phyloP scores from a whole-genome alignment of 2,113 vertebrate species.

The Meleagris gallopavo region DNA sequence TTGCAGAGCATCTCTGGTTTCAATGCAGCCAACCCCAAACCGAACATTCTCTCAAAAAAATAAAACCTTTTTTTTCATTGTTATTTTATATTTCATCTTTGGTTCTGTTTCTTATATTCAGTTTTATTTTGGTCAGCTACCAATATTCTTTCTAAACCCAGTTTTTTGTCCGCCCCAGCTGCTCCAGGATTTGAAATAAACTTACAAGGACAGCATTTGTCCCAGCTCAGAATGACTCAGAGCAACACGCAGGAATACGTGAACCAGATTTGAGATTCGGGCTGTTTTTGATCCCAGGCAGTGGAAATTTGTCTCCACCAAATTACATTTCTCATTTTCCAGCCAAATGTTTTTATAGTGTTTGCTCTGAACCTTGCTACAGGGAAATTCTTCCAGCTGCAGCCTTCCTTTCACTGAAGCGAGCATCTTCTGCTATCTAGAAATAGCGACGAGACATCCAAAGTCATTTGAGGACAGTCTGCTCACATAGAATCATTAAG shows the following conservation, averaged over 20 bases:
- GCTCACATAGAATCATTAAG: not conserved
- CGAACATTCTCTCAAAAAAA: not conserved
- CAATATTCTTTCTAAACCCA: not conserved
- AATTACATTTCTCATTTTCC: not conserved
- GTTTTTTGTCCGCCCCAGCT: not conserved
- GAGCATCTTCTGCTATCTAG: not conserved
- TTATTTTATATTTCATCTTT: not conserved
- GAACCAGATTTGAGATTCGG: not conserved
- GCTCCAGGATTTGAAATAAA: not conserved
- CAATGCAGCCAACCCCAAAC: not conserved
- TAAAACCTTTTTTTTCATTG: not conserved
- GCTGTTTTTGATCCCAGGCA: not conserved
- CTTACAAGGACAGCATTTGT: not conserved
- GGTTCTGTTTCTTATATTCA: not conserved
- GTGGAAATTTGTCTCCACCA: not conserved
- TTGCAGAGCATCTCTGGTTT: not conserved
- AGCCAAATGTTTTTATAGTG: not conserved
- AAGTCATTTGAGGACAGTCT: not conserved
- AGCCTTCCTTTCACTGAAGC: not conserved
- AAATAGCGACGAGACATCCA: not conserved
- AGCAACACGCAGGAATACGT: not conserved
- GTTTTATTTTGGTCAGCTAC: not conserved
- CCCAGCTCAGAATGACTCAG: not conserved
- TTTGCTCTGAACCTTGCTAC: not conserved
- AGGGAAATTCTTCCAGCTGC: not conserved